Evolutionary conservation across 2,113 vertebrate species (phyloP).

Genomic region (Tor tambroides): DNA sequence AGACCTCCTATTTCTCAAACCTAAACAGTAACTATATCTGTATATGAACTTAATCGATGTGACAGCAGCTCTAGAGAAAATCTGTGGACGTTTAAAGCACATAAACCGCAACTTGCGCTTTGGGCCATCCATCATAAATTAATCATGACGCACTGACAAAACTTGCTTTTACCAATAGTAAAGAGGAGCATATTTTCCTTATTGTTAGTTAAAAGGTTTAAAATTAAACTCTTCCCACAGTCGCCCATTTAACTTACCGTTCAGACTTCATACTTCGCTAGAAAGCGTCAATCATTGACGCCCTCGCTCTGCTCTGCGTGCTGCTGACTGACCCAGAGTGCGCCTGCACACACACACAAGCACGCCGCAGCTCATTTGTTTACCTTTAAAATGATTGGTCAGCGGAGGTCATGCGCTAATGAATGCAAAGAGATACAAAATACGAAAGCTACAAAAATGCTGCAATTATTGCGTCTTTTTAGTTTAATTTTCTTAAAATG

Average conservation of each 20-base stretch:
- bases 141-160: neutral
- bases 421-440: neutral
- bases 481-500: neutral
- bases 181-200: neutral
- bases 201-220: neutral
- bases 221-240: neutral
- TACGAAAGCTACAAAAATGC: neutral
- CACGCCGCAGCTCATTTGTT: slow-evolving; percentile 61
- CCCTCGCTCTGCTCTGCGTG: too few species aligned
- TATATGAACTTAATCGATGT: neutral
- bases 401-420: slow-evolving; percentile 47
- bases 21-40: neutral
- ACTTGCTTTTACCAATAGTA: neutral
- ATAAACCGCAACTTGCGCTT: neutral
- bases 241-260: slow-evolving; percentile 36
- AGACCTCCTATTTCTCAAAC: neutral
- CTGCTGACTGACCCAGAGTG: neutral
- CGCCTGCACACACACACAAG: slow-evolving; percentile 16
- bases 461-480: neutral
- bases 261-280: neutral
- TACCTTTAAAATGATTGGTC: slow-evolving; percentile 78
- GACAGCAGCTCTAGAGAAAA: neutral
- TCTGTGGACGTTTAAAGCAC: too few species aligned
- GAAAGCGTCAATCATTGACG: neutral
- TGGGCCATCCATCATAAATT: neutral